phyloP scores from a whole-genome alignment of 2,113 vertebrate species.

The Aegotheles bennettii region DNA sequence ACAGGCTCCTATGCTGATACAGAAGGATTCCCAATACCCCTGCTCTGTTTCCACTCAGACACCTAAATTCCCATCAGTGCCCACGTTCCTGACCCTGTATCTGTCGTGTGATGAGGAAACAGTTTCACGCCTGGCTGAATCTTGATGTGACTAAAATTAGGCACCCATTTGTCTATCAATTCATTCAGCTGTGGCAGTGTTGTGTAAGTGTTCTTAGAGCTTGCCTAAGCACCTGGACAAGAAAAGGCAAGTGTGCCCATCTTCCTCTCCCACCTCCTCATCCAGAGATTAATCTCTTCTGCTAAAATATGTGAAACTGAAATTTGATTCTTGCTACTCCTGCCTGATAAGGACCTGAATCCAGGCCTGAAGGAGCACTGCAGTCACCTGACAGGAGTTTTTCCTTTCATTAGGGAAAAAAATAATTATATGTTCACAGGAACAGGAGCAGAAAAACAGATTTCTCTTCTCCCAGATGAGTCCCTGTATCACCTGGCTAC shows the following conservation, averaged over 20 bases:
- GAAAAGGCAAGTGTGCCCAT: background rate
- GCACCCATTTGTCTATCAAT: background rate
- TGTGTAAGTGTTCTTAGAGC: background rate
- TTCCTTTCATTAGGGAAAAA: background rate
- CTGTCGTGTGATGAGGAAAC: background rate
- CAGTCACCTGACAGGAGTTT: background rate
- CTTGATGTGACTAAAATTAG: background rate
- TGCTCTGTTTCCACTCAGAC: background rate
- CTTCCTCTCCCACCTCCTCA: background rate
- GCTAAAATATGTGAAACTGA: background rate
- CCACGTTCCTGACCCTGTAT: background rate
- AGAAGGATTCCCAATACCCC: background rate
- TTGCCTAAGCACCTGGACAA: rapidly evolving
- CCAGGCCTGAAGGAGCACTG: background rate
- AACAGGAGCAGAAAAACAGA: background rate
- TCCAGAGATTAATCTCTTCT: background rate
- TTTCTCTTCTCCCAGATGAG: conserved; percentile 23
- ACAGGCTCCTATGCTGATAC: background rate
- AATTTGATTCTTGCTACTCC: background rate
- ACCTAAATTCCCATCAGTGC: background rate
- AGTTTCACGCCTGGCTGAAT: background rate
- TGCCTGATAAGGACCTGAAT: background rate
- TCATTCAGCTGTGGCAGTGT: background rate
- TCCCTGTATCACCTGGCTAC: conserved; percentile 40
- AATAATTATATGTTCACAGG: background rate